Base-by-base conservation (phyloP, 2,888 invertebrate species). In the Eilema caniola region DNA sequence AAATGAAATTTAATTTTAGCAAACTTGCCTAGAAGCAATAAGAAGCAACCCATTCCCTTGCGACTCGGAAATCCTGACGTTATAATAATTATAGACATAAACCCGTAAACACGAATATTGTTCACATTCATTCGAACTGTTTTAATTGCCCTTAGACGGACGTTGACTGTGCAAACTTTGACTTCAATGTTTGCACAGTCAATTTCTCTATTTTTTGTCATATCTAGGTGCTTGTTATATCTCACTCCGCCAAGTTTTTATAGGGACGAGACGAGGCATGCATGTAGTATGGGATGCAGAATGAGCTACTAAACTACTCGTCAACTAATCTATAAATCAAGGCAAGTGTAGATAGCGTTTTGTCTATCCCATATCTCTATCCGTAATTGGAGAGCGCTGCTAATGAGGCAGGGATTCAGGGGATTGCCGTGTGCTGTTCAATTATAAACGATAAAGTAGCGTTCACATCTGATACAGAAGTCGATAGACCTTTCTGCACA, bases 391-490 rank as follows among this genome's bases (percentile, higher is more conserved):
- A 73, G 66, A 74, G 74, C 75, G 78, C 80, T 76, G 69, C 63
- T 72, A 76, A 79, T 72, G 65, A 76, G 71, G 65, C 73, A 56
- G 74, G 78, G 74, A 77, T 81, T 75, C 79, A 71, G 73, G 76
- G 76, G 74, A 81, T 79, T 83, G 79, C 82, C 78, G 74, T 80
- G 76, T 78, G 75, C 76, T 76, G 71, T 67, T 65, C 20, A n/a
- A n/a, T 7, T 53, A 7, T 72, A 66, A 67, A 77, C 68, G 81
- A 81, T 82, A 83, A 85, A 84, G 41, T 64, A 47, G n/a, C 14
- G 73, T 62, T 47, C 70, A 83, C 79, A 82, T 84, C 78, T 77
- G 76, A 84, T 83, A 76, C 78, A 74, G 73, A 75, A 70, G n/a
- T n/a, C 79, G 80, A 76, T 77, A 78, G 1, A 47, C 47, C 25